Evolutionary conservation across 2,797 vertebrate species (phyloP).

Genomic region (Typhlichthys eigenmanni): DNA sequence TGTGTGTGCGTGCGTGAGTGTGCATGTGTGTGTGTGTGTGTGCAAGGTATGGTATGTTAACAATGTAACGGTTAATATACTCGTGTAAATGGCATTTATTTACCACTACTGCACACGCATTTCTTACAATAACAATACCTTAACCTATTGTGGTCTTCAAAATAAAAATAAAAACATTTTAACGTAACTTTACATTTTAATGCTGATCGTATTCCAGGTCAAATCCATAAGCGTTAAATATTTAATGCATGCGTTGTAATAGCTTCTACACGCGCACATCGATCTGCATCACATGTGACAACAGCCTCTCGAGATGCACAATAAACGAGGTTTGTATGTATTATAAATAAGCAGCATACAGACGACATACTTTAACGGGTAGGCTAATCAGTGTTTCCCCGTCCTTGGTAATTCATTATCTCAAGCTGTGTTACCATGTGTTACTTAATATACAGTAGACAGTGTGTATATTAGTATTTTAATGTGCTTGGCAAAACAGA

Average conservation of each 20-base stretch:
- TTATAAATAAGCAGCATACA: slow-evolving; percentile 14
- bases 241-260: slow-evolving; percentile 41
- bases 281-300: slow-evolving; percentile 45
- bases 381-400: too few relatives aligned
- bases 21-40: neutral
- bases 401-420: too few relatives aligned
- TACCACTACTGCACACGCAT: too few relatives aligned
- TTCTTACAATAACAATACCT: too few relatives aligned
- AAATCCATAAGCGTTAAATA: slow-evolving; percentile 43
- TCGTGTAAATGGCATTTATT: too few relatives aligned
- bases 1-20: neutral
- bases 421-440: too few relatives aligned
- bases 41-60: neutral
- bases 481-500: too few relatives aligned
- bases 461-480: too few relatives aligned
- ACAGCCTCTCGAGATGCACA: slow-evolving; percentile 25
- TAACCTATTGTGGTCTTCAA: too few relatives aligned
- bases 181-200: neutral
- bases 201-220: slow-evolving; percentile 12
- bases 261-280: slow-evolving; percentile 39
- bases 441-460: too few relatives aligned
- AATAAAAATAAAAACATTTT: too few relatives aligned
- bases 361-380: too few relatives aligned
- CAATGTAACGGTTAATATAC: neutral
- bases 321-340: slow-evolving; percentile 52